Percentiles rank a stretch among this genome's conserved stretches.
phyloP scores from a whole-genome alignment of 2,888 invertebrate species.

The Amphiduros pacificus region DNA sequence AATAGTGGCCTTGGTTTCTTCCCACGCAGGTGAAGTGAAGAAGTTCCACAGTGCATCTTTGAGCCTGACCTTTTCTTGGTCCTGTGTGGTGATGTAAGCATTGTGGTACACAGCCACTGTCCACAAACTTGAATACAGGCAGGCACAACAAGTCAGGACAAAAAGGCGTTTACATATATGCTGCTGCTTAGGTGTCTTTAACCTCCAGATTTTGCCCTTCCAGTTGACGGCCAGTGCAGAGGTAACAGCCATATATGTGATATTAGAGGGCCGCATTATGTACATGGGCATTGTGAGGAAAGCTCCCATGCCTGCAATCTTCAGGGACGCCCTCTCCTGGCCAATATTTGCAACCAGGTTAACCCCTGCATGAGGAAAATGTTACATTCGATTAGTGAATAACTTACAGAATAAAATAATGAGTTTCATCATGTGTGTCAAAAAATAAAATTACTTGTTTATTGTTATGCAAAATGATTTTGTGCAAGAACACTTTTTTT shows the following conservation, averaged over 20 bases:
- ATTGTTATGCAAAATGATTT: no score
- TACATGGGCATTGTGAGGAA: slow-evolving; percentile 73
- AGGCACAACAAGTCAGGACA: slow-evolving; percentile 66
- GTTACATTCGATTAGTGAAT: no score
- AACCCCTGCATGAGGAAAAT: slow-evolving; percentile 82
- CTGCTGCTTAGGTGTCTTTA: slow-evolving; percentile 2
- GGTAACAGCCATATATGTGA: slow-evolving; percentile 31
- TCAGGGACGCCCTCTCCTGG: slow-evolving; percentile 74
- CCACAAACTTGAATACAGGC: slow-evolving; percentile 73
- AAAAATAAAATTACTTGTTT: no score
- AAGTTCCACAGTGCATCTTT: slow-evolving; percentile 88
- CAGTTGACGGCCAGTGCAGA: slow-evolving; percentile 63
- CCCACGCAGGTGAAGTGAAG: slow-evolving; percentile 74
- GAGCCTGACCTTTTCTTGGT: slow-evolving; percentile 81
- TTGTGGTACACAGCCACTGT: slow-evolving; percentile 75
- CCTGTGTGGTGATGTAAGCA: slow-evolving; percentile 61
- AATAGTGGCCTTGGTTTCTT: slow-evolving; percentile 69
- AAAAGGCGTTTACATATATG: slow-evolving; percentile 31
- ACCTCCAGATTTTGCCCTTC: slow-evolving; percentile 75
- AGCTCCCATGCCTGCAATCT: slow-evolving; percentile 72
- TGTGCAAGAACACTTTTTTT: no score
- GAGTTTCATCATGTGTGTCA: no score
- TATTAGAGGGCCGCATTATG: slow-evolving; percentile 29
- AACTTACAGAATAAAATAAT: no score
- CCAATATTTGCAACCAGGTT: slow-evolving; percentile 91